These are phyloP conservation scores for Hydra vulgaris DNA, from an alignment of 30 jellyfish, hydroid and myxozoan species.

Conservation along the genomic window DNA sequence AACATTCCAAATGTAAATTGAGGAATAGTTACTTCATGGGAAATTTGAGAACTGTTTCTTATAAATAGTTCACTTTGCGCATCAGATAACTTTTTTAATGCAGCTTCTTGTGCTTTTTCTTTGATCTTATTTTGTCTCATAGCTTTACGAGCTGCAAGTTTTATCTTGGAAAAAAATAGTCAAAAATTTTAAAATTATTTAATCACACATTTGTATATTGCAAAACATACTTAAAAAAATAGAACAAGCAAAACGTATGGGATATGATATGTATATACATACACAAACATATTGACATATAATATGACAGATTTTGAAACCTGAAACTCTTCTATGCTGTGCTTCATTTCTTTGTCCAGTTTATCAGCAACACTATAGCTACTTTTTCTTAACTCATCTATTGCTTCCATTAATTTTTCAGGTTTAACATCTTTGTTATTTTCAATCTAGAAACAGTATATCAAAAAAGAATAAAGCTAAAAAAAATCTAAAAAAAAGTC, in stretches of 20 bases:
- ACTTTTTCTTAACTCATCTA: conserved; percentile 75
- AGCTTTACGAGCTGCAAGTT: conserved; percentile 78
- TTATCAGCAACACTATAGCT: conserved; percentile 36
- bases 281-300: no score
- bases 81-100: conserved; percentile 61
- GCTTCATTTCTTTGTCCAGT: conserved; percentile 42
- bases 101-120: conserved; percentile 67
- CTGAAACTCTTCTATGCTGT: conserved; percentile 46
- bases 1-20: neutral
- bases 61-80: conserved; percentile 43
- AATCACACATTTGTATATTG: no score
- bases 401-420: conserved; percentile 19
- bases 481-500: no score
- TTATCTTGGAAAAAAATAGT: conserved; percentile 43
- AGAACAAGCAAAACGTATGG: no score
- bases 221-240: no score
- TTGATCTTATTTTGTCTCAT: conserved; percentile 67
- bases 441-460: conserved; percentile 18
- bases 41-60: neutral
- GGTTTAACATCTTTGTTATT: conserved; percentile 42
- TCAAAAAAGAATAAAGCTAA: neutral
- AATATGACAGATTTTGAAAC: conserved; percentile 8
- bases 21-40: neutral
- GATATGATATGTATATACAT: no score
- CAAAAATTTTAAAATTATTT: no score